A percentile compares a stretch with the other conserved stretches of the same genome.
Conservation (phyloP, 2,888 invertebrate species). For the Synergus umbraculus region DNA sequence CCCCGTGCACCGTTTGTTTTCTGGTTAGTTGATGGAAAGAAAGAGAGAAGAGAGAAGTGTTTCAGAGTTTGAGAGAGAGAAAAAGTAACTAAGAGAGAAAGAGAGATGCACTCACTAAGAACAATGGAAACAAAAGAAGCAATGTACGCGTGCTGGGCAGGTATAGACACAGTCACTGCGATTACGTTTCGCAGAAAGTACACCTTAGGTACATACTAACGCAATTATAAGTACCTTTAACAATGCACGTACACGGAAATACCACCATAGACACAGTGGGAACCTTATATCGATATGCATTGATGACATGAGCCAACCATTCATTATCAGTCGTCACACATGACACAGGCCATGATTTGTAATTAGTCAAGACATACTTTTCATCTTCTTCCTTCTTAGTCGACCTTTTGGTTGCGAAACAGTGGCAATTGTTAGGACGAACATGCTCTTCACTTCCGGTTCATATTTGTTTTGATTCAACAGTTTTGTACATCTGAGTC, state of each 20-base stretch:
- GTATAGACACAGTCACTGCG: conserved; percentile 65
- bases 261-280: neutral
- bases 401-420: conserved; percentile 13
- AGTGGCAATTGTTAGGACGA: conserved; percentile 1
- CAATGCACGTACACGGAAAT: conserved; percentile 45
- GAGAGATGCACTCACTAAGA: conserved; percentile 61
- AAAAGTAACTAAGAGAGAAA: conserved; percentile 49
- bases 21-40: conserved; percentile 53
- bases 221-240: conserved; percentile 11
- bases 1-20: conserved; percentile 63
- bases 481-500: neutral
- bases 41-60: neutral
- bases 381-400: conserved; percentile 14
- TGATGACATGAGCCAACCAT: neutral
- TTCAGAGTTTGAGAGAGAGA: conserved; percentile 6
- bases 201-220: conserved; percentile 3
- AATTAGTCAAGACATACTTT: neutral
- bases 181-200: conserved; percentile 68
- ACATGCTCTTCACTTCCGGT: conserved; percentile 2
- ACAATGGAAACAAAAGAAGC: conserved; percentile 72
- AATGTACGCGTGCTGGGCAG: conserved; percentile 64
- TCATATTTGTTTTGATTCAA: neutral
- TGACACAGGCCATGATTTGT: neutral
- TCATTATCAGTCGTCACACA: conserved; percentile 11
- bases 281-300: neutral